Evolutionary conservation across 2,113 vertebrate genomes (phyloP).

Genomic region (crab-eating macaque (Macaca fascicularis)): DNA sequence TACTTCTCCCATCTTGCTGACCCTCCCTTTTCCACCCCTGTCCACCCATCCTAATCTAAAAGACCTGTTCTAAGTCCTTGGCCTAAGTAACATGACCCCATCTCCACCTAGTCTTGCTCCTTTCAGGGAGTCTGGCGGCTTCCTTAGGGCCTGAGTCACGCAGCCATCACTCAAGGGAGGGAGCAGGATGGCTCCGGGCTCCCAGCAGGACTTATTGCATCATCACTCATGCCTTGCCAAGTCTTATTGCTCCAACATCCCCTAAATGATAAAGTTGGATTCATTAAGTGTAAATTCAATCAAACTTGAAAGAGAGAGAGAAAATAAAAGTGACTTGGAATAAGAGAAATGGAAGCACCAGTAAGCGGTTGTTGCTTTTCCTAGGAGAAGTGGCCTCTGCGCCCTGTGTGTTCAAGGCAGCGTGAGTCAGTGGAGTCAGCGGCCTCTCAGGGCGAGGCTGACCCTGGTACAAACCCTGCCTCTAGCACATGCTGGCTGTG

Average conservation of each 20-base stretch:
- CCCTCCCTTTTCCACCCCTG: accelerated
- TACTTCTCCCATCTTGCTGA: background rate
- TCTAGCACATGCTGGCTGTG: background rate
- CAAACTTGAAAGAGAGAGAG: constrained; percentile 82
- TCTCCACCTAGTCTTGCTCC: background rate
- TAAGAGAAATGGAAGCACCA: constrained; percentile 75
- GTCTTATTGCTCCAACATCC: constrained; percentile 83
- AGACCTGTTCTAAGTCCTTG: background rate
- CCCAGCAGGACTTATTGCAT: constrained; percentile 76
- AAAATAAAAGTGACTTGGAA: constrained; percentile 75
- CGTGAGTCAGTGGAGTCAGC: no score
- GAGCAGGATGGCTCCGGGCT: constrained; percentile 45
- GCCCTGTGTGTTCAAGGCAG: background rate
- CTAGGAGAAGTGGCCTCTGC: background rate
- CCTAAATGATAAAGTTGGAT: constrained; percentile 84
- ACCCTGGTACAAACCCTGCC: background rate
- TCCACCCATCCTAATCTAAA: background rate
- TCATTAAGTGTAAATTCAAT: constrained; percentile 86
- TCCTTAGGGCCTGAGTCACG: constrained; percentile 47
- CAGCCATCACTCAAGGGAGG: constrained; percentile 68
- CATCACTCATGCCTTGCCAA: constrained; percentile 85
- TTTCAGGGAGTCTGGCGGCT: constrained; percentile 3
- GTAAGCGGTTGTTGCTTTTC: background rate
- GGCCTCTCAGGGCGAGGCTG: background rate
- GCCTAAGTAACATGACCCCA: background rate